Base-by-base conservation (phyloP, 2,113 vertebrate genomes). In the Erinaceus europaeus region DNA sequence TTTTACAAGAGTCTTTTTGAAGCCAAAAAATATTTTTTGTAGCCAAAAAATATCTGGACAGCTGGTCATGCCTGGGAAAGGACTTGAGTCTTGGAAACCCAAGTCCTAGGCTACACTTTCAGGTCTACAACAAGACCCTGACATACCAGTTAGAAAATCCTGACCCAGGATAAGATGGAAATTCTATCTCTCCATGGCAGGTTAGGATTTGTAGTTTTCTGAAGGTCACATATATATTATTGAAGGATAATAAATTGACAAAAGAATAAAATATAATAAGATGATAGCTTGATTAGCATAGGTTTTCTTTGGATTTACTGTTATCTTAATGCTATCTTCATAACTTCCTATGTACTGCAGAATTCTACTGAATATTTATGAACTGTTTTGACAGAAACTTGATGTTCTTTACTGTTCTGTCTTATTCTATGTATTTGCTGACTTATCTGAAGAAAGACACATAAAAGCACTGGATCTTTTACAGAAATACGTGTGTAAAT, bases 311-410 rank as follows among this genome's bases (percentile, higher is more conserved):
- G 90, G 86, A 96, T 92, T 95, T 95, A 93, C 29, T 50, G 65
- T 38, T 94, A 94, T 95, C 89, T 89, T 84, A 95, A 81, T 74
- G 89, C 90, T 84, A 92, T 96, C 93, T 97, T 96, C 77, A 71
- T 89, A 96, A 94, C 78, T 94, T 95, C 94, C 93, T 93, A 93
- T 34, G 75, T 90, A 93, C 62, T 92, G 86, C 77, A 94, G 74
- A 82, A 93, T 74, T 88, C 92, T 94, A 64, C 64, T 89, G 89
- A 95, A 96, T 95, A 96, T 94, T 96, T 93, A 96, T 96, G 93
- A 95, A 93, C 80, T 94, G 68, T 93, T 96, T 96, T 95, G 92
- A 93, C 94, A 97, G 93, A 95, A 96, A 92, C 36, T 29, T 85
- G 92, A 81, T 85, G 64, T 93, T 96, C 90, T 96, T 94, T 92